Percentiles rank a stretch among this genome's conserved stretches.
Conservation (phyloP, 2,113 vertebrate genomes). For the Sclerurus mexicanus region DNA sequence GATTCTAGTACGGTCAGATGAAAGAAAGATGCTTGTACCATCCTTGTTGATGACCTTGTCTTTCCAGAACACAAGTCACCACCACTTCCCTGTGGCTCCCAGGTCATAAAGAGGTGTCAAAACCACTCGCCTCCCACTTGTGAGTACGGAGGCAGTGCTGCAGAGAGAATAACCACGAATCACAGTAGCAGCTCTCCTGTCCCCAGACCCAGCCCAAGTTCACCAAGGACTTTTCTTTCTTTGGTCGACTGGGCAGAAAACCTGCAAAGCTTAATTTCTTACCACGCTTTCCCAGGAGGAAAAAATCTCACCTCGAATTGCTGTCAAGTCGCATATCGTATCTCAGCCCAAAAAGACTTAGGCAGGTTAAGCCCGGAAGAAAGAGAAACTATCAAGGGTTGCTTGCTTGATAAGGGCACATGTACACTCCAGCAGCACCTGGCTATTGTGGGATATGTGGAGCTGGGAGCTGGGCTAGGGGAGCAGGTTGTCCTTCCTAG, state of each 20-base stretch:
- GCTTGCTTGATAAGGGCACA: slow-evolving; percentile 26
- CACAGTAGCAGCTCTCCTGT: not conserved
- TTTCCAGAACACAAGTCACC: not conserved
- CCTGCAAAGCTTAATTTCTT: slow-evolving; percentile 36
- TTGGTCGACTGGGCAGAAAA: slow-evolving; percentile 25
- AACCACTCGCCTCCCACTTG: slow-evolving; percentile 14
- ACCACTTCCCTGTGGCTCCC: not conserved
- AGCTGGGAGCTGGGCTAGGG: not conserved
- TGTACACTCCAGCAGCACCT: not conserved
- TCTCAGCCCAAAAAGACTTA: slow-evolving; percentile 16
- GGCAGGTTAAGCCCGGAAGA: slow-evolving; percentile 47
- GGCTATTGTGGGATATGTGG: not conserved
- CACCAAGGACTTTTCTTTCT: slow-evolving; percentile 21
- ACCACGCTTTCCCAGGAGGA: slow-evolving; percentile 35
- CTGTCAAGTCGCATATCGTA: slow-evolving; percentile 21
- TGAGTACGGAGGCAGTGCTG: not conserved
- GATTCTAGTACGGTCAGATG: fast-evolving
- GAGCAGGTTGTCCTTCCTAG: not conserved
- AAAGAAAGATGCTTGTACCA: not conserved
- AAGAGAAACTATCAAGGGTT: slow-evolving; percentile 17
- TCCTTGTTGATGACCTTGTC: not conserved
- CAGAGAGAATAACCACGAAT: not conserved
- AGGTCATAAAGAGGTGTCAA: slow-evolving; percentile 18
- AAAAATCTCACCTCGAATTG: slow-evolving; percentile 50
- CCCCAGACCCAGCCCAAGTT: not conserved